Evolutionary conservation across 2,113 vertebrate species (phyloP), one percentile per base, ranked within the genome.

Genomic region (Neodon shergylaensis): DNA sequence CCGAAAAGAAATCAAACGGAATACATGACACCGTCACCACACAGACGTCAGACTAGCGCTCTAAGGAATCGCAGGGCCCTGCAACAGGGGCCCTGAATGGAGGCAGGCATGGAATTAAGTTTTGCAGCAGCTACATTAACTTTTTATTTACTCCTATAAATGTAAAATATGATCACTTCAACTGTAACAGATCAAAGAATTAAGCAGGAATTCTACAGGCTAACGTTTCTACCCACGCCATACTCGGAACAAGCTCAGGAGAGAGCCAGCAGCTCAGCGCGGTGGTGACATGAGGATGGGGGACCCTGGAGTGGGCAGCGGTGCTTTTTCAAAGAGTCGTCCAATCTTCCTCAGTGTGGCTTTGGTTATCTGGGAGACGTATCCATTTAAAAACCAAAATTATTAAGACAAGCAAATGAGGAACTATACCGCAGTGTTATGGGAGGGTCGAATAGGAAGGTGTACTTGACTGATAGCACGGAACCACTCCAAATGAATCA

Each of bases 351-450:
- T 77, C 52, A 54, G 9, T 17, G 78, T n/a, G 28, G 28, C 33
- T 42, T 39, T 31, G 65, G 39, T 86, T 52, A 88, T 90, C 26
- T 85, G 65, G 81, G 83, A 66, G 82, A 72, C 22, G 39, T 24
- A 58, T 49, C 21, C 19, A 36, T n/a, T 96, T 82, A 89, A 63
- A 92, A 85, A 92, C 66, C 12, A 86, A 91, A 95, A 91, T 44
- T 36, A 88, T 61, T 68, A 88, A 74, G 58, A 14, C 0, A 77
- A 7, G 58, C 26, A 65, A 63, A 82, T 73, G 52, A 42, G 28
- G 63, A 88, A 65, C 8, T 16, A 88, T 26, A 65, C 24, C 47
- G 5, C 33, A 73, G n/a, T 42, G 13, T n/a, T 22, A 21, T 4
- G 11, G 83, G 22, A 76, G 39, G 42, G 63, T 49, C 31, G 44